Percentiles rank a stretch among this genome's conserved stretches.
phyloP scores from a whole-genome alignment of 1,140 invertebrate species.

The Papilio glaucus region DNA sequence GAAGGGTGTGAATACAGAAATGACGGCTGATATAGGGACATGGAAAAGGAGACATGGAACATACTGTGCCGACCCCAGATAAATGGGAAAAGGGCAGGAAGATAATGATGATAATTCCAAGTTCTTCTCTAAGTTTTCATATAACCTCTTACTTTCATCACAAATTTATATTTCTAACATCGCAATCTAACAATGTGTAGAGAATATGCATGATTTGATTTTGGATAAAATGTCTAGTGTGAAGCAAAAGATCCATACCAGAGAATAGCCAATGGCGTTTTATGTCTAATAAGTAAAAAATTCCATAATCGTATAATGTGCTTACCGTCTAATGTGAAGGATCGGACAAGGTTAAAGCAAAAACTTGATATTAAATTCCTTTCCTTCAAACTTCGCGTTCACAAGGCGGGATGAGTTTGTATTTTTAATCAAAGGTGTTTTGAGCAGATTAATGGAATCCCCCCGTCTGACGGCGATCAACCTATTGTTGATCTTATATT shows the following conservation, averaged over 20 bases:
- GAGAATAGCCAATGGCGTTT: neutral
- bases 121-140: too few species aligned
- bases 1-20: too few species aligned
- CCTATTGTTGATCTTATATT: neutral
- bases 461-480: neutral
- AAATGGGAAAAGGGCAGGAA: too few species aligned
- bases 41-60: too few species aligned
- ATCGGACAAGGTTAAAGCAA: neutral
- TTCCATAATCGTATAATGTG: conserved; percentile 10
- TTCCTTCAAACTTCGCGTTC: neutral
- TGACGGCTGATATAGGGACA: too few species aligned
- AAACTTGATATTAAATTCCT: conserved; percentile 22
- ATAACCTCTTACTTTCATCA: too few species aligned
- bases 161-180: too few species aligned
- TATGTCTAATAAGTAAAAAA: neutral
- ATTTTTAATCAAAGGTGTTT: conserved; percentile 16
- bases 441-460: conserved; percentile 1
- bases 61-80: too few species aligned
- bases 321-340: neutral
- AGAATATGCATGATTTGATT: too few species aligned
- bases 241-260: neutral
- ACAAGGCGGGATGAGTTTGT: neutral
- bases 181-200: too few species aligned
- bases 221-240: too few species aligned
- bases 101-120: too few species aligned